phyloP scores from a whole-genome alignment of 2,113 vertebrate genomes.

The Melanotaenia duboulayi region DNA sequence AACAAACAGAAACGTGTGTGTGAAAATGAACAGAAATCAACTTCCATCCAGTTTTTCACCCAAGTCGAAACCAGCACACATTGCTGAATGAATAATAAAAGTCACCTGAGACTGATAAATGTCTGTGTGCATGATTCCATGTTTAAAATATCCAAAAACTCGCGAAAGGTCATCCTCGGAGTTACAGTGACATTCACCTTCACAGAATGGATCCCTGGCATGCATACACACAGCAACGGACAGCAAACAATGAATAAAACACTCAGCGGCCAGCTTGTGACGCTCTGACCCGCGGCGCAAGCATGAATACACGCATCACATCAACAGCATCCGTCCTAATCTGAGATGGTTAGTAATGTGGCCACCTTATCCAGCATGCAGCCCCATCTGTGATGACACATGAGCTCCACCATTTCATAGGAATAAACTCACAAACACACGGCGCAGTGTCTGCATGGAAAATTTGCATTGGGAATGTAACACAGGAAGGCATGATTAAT shows the following conservation, averaged over 20 bases:
- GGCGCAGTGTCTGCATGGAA: constrained; percentile 59
- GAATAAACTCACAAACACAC: constrained; percentile 76
- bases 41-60: constrained; percentile 19
- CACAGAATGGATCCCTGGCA: constrained; percentile 14
- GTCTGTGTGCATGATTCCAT: constrained; percentile 44
- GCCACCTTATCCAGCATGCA: constrained; percentile 67
- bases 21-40: constrained; percentile 8
- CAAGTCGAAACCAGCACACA: constrained; percentile 21
- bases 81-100: constrained; percentile 48
- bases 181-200: constrained; percentile 68
- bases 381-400: constrained; percentile 82
- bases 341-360: constrained; percentile 72
- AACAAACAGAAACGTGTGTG: not conserved
- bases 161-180: constrained; percentile 53
- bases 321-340: constrained; percentile 76
- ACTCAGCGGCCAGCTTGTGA: constrained; percentile 52
- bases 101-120: constrained; percentile 35
- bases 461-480: constrained; percentile 80
- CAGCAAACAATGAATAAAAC: constrained; percentile 73
- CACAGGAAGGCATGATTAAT: constrained; percentile 76
- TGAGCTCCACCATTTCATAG: constrained; percentile 76
- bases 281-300: constrained; percentile 69
- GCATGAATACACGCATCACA: constrained; percentile 79
- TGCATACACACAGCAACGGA: constrained; percentile 41
- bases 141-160: constrained; percentile 64